phyloP scores from a whole-genome alignment of 2,797 vertebrate species.

The Dendrocincla fuliginosa region DNA sequence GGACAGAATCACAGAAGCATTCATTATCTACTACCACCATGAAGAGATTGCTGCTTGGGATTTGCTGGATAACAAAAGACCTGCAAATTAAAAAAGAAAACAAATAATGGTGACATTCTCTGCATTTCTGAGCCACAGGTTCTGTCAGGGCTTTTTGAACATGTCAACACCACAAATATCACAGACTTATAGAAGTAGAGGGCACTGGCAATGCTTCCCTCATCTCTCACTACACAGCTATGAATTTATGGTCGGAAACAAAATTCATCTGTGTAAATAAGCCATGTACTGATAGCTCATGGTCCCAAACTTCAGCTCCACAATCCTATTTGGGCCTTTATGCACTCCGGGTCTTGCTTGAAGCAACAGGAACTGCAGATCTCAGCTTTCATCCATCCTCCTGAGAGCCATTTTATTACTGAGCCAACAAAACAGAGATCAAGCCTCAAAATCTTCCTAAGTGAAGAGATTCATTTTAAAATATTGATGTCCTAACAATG shows the following conservation, averaged over 20 bases:
- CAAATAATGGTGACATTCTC: not conserved
- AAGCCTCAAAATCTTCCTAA: not conserved
- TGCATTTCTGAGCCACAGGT: not conserved
- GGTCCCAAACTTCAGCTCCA: not conserved
- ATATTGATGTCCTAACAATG: not conserved
- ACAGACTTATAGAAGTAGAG: not conserved
- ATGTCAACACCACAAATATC: not conserved
- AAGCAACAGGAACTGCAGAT: not conserved
- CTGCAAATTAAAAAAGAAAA: slow-evolving; percentile 74
- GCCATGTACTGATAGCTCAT: not conserved
- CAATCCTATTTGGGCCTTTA: not conserved
- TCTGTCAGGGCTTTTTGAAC: not conserved
- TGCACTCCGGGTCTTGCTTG: not conserved
- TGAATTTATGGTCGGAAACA: not conserved
- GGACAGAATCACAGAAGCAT: slow-evolving; percentile 87
- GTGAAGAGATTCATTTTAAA: not conserved
- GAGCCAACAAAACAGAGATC: slow-evolving; percentile 22
- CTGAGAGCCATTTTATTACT: not conserved
- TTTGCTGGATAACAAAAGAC: slow-evolving; percentile 99
- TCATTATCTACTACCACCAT: slow-evolving; percentile 98
- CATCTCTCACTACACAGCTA: not conserved
- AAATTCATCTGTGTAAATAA: not conserved
- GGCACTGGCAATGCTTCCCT: not conserved
- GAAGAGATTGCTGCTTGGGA: slow-evolving; percentile 98
- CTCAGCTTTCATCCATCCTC: not conserved